A percentile compares a stretch with the other conserved stretches of the same genome.
phyloP scores from a whole-genome alignment of 1,140 invertebrate genomes.

The Leptoteleia sp. region DNA sequence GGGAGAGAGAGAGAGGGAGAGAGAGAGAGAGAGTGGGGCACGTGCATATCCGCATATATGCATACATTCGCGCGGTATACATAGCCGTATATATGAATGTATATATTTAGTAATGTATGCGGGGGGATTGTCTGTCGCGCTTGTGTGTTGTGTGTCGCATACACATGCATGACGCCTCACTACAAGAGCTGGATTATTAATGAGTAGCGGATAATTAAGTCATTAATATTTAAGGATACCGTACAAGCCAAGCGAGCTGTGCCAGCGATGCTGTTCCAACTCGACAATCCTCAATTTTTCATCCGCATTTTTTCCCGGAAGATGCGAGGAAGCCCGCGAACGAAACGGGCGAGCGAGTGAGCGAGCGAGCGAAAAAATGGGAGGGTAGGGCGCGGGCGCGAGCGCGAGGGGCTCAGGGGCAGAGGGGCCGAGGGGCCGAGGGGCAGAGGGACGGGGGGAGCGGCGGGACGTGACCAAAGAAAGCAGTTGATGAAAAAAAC shows the following conservation, averaged over 20 bases:
- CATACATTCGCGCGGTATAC: constrained; percentile 10
- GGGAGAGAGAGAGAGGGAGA: neutral
- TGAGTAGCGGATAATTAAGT: constrained; percentile 77
- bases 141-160: constrained; percentile 42
- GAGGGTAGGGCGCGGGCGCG: too few relatives aligned
- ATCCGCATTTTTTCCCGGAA: constrained; percentile 62
- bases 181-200: constrained; percentile 74
- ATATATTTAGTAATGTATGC: constrained; percentile 41
- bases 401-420: too few relatives aligned
- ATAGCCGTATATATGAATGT: constrained; percentile 2
- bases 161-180: constrained; percentile 65
- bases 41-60: constrained; percentile 18
- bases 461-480: too few relatives aligned
- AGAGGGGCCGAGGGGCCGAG: too few relatives aligned
- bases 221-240: constrained; percentile 77
- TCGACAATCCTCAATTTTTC: constrained; percentile 69
- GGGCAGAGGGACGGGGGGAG: too few relatives aligned
- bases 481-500: too few relatives aligned
- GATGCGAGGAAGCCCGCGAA: constrained; percentile 31
- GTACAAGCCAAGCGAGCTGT: constrained; percentile 70
- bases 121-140: constrained; percentile 42
- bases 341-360: neutral
- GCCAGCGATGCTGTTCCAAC: constrained; percentile 61
- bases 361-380: neutral
- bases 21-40: constrained; percentile 3